A percentile compares a stretch with the other conserved stretches of the same genome.
phyloP scores from a whole-genome alignment of 2,113 vertebrate genomes.

The Electrona antarctica region DNA sequence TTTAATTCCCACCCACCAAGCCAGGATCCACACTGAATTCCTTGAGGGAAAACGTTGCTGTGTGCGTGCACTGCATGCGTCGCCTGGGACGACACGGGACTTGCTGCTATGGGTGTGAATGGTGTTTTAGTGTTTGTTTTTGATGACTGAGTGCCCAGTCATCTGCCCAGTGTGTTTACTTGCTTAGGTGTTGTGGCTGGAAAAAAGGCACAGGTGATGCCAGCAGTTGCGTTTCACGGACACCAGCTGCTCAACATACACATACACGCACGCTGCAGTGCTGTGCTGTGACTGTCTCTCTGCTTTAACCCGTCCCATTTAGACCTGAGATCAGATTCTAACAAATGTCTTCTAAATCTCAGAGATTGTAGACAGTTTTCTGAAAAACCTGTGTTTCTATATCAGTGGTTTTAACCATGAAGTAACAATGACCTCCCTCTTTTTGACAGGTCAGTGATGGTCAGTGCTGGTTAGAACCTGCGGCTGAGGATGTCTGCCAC shows the following conservation, averaged over 20 bases:
- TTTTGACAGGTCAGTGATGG: slow-evolving; percentile 78
- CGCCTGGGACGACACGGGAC: neutral
- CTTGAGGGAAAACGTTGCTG: neutral
- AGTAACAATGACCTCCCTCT: slow-evolving; percentile 23
- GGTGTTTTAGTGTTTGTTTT: slow-evolving; percentile 38
- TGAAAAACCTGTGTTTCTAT: too few species aligned
- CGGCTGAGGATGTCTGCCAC: slow-evolving; percentile 82
- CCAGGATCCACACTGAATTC: neutral
- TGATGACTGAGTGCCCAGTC: slow-evolving; percentile 30
- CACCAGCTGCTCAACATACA: slow-evolving; percentile 50
- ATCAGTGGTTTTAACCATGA: too few species aligned
- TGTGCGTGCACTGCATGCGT: neutral
- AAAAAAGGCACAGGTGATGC: slow-evolving; percentile 60
- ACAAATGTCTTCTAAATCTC: too few species aligned
- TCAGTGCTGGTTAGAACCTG: slow-evolving; percentile 71
- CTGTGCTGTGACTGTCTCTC: slow-evolving; percentile 2
- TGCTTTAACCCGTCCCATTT: neutral
- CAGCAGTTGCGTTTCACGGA: slow-evolving; percentile 45
- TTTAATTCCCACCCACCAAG: neutral
- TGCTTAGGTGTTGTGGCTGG: slow-evolving; percentile 66
- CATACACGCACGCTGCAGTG: neutral
- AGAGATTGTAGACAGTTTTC: too few species aligned
- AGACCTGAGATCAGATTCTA: too few species aligned
- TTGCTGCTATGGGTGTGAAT: neutral
- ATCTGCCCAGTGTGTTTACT: slow-evolving; percentile 42